Base-by-base conservation (phyloP, 2,797 vertebrate species). In the Cottoperca gobio region DNA sequence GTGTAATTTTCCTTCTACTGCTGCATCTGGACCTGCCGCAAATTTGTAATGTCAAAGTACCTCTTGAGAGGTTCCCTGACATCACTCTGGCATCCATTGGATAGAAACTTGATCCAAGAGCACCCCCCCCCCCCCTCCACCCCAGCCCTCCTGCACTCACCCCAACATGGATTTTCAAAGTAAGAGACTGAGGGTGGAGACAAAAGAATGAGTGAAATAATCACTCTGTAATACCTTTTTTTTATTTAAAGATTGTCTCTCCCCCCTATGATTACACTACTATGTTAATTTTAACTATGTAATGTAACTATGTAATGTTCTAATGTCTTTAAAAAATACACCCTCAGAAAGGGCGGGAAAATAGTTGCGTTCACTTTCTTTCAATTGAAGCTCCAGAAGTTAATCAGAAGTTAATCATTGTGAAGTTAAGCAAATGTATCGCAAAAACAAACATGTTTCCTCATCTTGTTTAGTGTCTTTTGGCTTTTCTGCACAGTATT, bases 81-180 rank as follows among this genome's bases (percentile, higher is more conserved):
- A 43, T 76, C 65, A 73, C 5, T 58, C 59, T 52, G 63, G 10
- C 37, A 23, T 62, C 54, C 42, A 0, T 7, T 74, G 42, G 28
- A 54, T 40, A 35, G 53, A 85, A 65, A 81, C 70, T 14, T 39
- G 24, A 80, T 73, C 57, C 57, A 11, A n/a, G 23, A 14, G 37
- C 21, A 23, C 46, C 61, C 46, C 26, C 48, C 28, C 8, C 12
- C 50, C 12, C 54, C 54, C 31, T 39, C 28, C 26, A 12, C 42
- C 45, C 11, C 2, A 6, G 6, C 55, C 45, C 33, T 60, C 43
- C 40, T 2, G 9, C 52, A 8, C 59, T 37, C 28, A 54, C 11
- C 6, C 8, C 31, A 48, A 26, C 16, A 7, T n/a, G 23, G n/a
- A 35, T 73, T 69, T 46, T 73, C 8, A 69, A 52, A 76, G n/a